Conservation (phyloP, 2,113 vertebrate genomes). For the Pipra filicauda region DNA sequence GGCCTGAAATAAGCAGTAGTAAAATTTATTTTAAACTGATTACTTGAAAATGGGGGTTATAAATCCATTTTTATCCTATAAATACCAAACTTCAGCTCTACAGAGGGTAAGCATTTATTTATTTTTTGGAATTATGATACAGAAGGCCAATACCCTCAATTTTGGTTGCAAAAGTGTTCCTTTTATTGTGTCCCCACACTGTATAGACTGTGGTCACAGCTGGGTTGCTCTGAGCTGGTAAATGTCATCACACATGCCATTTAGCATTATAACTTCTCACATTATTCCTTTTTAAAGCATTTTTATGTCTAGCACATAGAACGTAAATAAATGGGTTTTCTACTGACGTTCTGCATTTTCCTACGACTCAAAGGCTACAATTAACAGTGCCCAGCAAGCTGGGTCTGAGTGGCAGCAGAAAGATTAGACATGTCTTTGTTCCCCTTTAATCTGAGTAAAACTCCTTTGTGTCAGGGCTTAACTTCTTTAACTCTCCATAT, state of each 20-base stretch:
- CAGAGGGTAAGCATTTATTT: slow-evolving; percentile 4
- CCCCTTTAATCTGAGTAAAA: background rate
- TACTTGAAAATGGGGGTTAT: background rate
- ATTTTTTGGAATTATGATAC: background rate
- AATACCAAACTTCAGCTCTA: background rate
- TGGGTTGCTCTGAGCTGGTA: background rate
- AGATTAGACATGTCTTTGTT: background rate
- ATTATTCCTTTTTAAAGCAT: background rate
- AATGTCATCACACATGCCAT: slow-evolving; percentile 11
- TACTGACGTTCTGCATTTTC: background rate
- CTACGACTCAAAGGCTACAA: background rate
- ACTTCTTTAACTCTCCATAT: background rate
- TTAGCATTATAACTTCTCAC: background rate
- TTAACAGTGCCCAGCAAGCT: background rate
- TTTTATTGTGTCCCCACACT: background rate
- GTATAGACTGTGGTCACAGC: background rate
- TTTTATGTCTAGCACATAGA: background rate
- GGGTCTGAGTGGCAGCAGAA: background rate
- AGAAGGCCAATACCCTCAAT: background rate
- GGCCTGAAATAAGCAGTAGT: background rate
- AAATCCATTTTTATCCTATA: background rate
- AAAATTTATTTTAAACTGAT: background rate
- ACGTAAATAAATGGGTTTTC: background rate
- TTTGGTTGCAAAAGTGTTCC: background rate
- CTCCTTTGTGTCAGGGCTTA: background rate